Evolutionary conservation across 2,888 invertebrate genomes (phyloP), one percentile per base, ranked within the genome.

Genomic region (Heliconius charithonia): DNA sequence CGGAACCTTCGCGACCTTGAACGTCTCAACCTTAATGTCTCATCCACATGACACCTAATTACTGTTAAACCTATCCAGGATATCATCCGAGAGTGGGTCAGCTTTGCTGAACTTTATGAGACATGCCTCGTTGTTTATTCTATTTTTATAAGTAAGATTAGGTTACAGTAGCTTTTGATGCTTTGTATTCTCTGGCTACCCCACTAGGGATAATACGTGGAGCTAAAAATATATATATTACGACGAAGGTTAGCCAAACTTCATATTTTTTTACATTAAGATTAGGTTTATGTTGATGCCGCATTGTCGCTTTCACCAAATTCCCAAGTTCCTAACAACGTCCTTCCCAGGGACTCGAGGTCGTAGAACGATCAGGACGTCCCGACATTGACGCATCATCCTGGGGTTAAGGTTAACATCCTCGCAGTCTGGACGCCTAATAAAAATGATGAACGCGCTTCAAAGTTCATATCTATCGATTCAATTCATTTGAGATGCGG

Each of bases 1-100:
- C 94, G 94, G 94, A 93, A 93, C 94, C 94, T 92, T 92, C 90
- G 92, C 88, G 94, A 95, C 94, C 94, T 95, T 95, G 94, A 95
- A 94, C 93, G 91, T 89, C 88, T 89, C 92, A 93, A 94, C 94
- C 94, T 93, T 94, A 94, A 94, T 91, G 91, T 91, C 91, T 90
- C 89, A 91, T 92, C 88, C 85, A 83, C 85, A 87, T 87, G 89
- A 87, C 87, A 87, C 81, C 88, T 89, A 88, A 89, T 89, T 89
- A 87, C 81, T 75, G 22, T 67, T 70, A 86, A 87, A 84, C 62
- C 51, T 27, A 74, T 41, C 74, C 41, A 27, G 74, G 62, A 63
- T 63, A 62, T 65, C 27, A 27, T 65, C 27, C 27, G 41, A 27
- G 45, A 65, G 12, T 74, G 41, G 74, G 74, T 74, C 74, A 74